Evolutionary conservation across 2,113 vertebrate species (phyloP), one percentile per base, ranked within the genome.

Genomic region (Poecile atricapillus): DNA sequence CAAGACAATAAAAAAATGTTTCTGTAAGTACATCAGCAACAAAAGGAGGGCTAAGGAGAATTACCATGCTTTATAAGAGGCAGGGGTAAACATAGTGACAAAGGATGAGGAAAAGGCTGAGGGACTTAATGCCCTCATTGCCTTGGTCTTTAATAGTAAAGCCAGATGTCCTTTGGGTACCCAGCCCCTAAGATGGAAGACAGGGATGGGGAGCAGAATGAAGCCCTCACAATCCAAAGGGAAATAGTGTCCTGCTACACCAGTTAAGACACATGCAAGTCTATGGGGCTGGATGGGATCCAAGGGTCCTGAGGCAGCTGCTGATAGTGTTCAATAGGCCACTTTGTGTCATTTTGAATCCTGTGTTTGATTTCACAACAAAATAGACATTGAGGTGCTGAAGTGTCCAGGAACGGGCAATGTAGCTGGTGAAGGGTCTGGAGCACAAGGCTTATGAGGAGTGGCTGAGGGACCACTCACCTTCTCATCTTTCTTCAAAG

Each of bases 321-420:
- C 58, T n/a, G 27, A 13, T 9, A 12, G 50, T 9, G 33, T 46
- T 47, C 71, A 47, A 2, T 7, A 14, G 15, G 35, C 19, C 41
- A 37, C 21, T 24, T 47, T 5, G 15, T 24, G 22, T 28, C 18
- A 53, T 43, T 53, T 44, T 0, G 0, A 62, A 49, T n/a, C 18
- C 35, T 22, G 19, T 13, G 53, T 2, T 68, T 0, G 1, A 43
- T 56, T 75, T 81, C 55, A 50, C 27, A 53, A 55, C 14, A 37
- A 16, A 74, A 20, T 1, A 43, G 27, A 74, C 31, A 37, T 0
- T 22, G 27, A 56, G 31, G 9, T 19, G 55, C 27, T 56, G 22
- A 15, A 49, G 27, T 15, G 23, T 5, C 41, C 68, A 43, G 49
- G 37, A 60, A 62, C 74, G 33, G 47, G 35, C 35, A 56, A 5